Base-by-base conservation (phyloP, 2,888 invertebrate genomes). In the Rotaria sp. region DNA sequence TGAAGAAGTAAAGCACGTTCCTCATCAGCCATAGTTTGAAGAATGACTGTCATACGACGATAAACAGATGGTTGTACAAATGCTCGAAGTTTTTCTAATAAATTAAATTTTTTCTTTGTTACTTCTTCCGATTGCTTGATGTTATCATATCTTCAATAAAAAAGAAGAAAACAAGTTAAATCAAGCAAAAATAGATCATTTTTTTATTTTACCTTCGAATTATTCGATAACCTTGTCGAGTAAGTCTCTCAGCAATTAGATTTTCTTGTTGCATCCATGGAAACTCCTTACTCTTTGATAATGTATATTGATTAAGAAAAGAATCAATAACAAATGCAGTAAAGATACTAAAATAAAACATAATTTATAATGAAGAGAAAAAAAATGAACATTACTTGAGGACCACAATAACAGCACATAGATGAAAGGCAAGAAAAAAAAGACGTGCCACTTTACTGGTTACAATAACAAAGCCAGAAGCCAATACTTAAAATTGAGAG, bases 321-420 rank as follows among this genome's bases (percentile, higher is more conserved):
- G 91, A 92, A 88, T 92, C 92, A 87, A 92, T 89, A 35, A 92
- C 91, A 88, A 92, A 92, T 11, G 92, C 92, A 45, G 91, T 91
- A 88, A 92, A 92, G 85, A 92, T 92, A 88, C 92, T 92, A 89
- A 52, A 90, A 89, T 59, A 18, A 86, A 85, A 86, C 26, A 30
- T 52, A 38, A 45, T 30, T 84, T 67, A 35, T 41, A 18, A 26
- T 30, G 18, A 74, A 7, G 30, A 48, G 50, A 50, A 52, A 74
- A 85, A 85, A 85, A 45, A 74, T 35, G 35, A 84, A 84, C 89
- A 91, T 90, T 89, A 92, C 92, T 92, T 92, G 86, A 92, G 89
- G 30, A 92, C 90, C 74, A 92, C 89, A 45, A 92, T 90, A 15
- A 92, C 92, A 88, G 91, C 91, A 74, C 89, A 88, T 84, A 92